phyloP scores from a whole-genome alignment of 2,113 vertebrate genomes.

The Macaca fascicularis region DNA sequence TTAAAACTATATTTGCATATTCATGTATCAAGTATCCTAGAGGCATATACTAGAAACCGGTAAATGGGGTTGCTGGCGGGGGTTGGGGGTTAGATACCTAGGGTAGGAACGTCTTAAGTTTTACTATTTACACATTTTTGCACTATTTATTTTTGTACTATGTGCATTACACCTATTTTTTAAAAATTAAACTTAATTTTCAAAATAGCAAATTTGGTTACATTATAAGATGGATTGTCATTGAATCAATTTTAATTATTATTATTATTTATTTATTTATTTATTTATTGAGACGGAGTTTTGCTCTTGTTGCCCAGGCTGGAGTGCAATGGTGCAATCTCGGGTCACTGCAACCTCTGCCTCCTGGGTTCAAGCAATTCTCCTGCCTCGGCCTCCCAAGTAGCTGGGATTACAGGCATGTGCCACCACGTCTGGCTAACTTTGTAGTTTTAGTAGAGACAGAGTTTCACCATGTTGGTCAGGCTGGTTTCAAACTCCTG shows the following conservation, averaged over 20 bases:
- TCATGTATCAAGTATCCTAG: background rate
- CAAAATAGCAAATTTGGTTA: background rate
- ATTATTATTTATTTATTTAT: too few species aligned
- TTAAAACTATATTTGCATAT: background rate
- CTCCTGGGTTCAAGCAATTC: too few species aligned
- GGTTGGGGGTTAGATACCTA: rapidly evolving
- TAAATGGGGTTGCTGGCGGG: rapidly evolving
- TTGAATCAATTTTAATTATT: background rate
- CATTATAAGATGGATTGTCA: background rate
- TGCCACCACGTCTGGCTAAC: too few species aligned
- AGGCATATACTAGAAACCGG: background rate
- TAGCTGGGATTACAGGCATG: too few species aligned
- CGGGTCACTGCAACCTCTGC: too few species aligned
- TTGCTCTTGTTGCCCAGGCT: too few species aligned
- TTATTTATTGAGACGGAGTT: too few species aligned
- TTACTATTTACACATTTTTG: background rate
- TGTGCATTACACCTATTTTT: background rate
- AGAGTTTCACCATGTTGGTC: too few species aligned
- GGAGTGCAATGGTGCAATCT: too few species aligned
- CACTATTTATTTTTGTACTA: background rate
- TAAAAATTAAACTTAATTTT: background rate
- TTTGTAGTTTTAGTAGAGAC: too few species aligned
- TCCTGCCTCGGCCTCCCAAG: too few species aligned
- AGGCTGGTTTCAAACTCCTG: too few species aligned
- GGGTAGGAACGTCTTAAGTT: background rate